phyloP scores from a whole-genome alignment of 2,113 vertebrate species.

The Dascyllus trimaculatus region DNA sequence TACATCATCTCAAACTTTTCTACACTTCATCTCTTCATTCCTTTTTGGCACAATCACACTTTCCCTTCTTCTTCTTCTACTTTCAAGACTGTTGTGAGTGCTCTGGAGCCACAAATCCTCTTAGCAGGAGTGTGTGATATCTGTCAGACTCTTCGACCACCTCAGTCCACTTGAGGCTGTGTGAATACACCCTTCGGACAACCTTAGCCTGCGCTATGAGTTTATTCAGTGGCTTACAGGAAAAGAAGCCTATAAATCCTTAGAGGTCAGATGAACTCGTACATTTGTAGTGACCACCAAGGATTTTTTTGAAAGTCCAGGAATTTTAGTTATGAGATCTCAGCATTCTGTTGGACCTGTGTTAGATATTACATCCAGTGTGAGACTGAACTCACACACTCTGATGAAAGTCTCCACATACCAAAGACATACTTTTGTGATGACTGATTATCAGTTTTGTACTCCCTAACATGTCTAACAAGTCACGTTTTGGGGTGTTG shows the following conservation, averaged over 20 bases:
- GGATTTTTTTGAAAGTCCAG: constrained; percentile 5
- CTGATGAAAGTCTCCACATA: not conserved
- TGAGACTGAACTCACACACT: not conserved
- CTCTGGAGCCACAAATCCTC: constrained; percentile 65
- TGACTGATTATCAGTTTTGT: constrained; percentile 1
- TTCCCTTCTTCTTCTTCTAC: not conserved
- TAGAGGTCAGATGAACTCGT: not conserved
- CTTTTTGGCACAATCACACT: not conserved
- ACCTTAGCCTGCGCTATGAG: not conserved
- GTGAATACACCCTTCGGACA: not conserved
- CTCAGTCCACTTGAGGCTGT: not conserved
- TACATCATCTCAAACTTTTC: not conserved
- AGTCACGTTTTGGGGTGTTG: not conserved
- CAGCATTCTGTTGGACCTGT: constrained; percentile 26
- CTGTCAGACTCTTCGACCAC: constrained; percentile 18
- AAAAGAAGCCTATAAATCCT: constrained; percentile 41
- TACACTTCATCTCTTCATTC: not conserved
- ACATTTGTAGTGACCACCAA: not conserved
- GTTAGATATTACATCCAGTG: constrained; percentile 30
- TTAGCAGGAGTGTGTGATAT: constrained; percentile 58
- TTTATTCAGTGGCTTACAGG: constrained; percentile 46
- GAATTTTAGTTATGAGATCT: constrained; percentile 3
- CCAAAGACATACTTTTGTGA: not conserved
- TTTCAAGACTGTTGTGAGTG: constrained; percentile 15
- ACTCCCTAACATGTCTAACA: not conserved